Percentiles rank a stretch among this genome's conserved stretches.
Conservation (phyloP, 2,888 invertebrate species). For the Meteorus colon region DNA sequence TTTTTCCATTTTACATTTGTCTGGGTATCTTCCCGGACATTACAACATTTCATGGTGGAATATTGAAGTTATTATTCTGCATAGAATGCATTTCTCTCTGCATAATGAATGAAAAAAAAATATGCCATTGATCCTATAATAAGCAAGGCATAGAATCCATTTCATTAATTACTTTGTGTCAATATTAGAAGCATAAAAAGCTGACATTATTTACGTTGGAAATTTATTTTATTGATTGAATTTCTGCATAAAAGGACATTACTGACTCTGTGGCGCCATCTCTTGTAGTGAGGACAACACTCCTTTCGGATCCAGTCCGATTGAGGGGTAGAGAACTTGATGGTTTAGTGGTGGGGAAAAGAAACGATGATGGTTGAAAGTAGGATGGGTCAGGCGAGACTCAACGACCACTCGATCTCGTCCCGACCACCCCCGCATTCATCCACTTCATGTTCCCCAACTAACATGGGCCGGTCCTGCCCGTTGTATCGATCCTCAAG, state of each 20-base stretch:
- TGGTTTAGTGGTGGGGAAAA: conserved; percentile 42
- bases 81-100: not conserved
- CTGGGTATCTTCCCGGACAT: no score
- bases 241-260: conserved; percentile 27
- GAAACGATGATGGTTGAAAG: conserved; percentile 53
- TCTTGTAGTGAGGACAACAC: conserved; percentile 59
- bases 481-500: conserved; percentile 67
- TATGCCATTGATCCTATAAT: not conserved
- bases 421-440: conserved; percentile 40
- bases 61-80: not conserved
- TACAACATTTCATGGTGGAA: not conserved
- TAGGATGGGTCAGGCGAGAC: conserved; percentile 50
- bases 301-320: conserved; percentile 55
- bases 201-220: not conserved
- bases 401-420: conserved; percentile 47
- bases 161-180: no score
- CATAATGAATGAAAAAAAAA: not conserved
- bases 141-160: not conserved
- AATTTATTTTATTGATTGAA: conserved; percentile 48
- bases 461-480: conserved; percentile 54
- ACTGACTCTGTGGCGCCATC: conserved; percentile 69
- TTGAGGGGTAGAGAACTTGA: conserved; percentile 38
- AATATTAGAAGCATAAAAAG: not conserved
- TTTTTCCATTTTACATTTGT: no score
- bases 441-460: conserved; percentile 27